Base-by-base conservation (phyloP, 92 coral and sea anemone species). In the Umimayanthus kanabou region DNA sequence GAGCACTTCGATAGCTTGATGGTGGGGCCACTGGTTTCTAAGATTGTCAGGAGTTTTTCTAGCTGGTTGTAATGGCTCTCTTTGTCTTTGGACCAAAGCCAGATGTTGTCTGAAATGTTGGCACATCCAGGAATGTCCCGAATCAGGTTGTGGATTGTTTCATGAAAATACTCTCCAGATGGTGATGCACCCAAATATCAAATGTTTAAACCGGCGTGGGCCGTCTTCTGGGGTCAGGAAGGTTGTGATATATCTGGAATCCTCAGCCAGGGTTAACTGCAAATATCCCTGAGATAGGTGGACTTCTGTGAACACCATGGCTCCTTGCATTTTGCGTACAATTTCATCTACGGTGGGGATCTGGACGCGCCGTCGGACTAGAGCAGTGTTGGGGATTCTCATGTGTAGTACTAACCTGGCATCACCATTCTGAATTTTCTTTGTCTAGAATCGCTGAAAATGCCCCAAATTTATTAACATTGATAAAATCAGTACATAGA, bases 271-370 rank as follows among this genome's bases (percentile, higher is more conserved):
- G 23, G 88, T 92, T n/a, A 89, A 25, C 72, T 80, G 88, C 39
- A 90, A 72, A 39, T 90, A 92, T 2, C 90, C 90, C 74, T 88
- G 91, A 1, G 93, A 85, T 57, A 92, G 79, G 78, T 88, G 91
- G 0, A 80, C 95, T 70, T 90, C 91, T 4, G 91, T 79, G 76
- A 92, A 90, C 11, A 90, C 57, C 73, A 74, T 86, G 4, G 92
- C 91, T 55, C 93, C 90, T 73, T 93, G 87, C 90, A 85, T 88
- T 72, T 88, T 16, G 28, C 55, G 95, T 33, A 91, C 84, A 37
- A 91, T 93, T 28, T 91, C 87, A 76, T 91, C 73, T 11, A 91
- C 90, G 6, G 93, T 93, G 10, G 90, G 95, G 45, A 93, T 91
- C 80, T 90, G 91, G 10, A 91, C 91, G 75, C 91, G n/a, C 22